Percentiles rank a stretch among this genome's conserved stretches.
These are phyloP conservation scores for Ceratina calcarata DNA, from an alignment of 1,140 invertebrate genomes.

Conservation along the genomic window DNA sequence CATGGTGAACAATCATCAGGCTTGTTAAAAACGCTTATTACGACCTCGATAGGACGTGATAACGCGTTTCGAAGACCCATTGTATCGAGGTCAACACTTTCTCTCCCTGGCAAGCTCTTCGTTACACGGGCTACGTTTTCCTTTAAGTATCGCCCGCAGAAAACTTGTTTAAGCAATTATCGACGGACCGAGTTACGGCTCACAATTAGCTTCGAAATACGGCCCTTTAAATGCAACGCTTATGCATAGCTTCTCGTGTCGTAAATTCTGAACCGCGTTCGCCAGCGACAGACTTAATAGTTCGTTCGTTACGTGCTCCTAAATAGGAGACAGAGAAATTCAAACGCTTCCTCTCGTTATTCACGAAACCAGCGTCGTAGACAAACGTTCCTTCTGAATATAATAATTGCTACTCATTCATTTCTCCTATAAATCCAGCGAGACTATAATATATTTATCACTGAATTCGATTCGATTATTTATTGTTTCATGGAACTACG, in stretches of 20 bases:
- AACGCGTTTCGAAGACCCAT: constrained; percentile 49
- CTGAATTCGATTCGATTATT: too few relatives aligned
- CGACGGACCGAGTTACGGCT: neutral
- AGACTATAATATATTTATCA: too few relatives aligned
- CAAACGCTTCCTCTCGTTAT: neutral
- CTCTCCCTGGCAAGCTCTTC: constrained; percentile 32
- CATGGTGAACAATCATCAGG: constrained; percentile 28
- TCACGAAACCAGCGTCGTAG: too few relatives aligned
- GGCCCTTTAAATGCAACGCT: constrained; percentile 10
- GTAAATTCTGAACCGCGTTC: constrained; percentile 11
- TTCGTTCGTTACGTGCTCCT: too few relatives aligned
- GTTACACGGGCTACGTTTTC: constrained; percentile 17
- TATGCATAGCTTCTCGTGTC: constrained; percentile 7
- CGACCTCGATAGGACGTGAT: constrained; percentile 63
- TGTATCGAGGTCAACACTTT: constrained; percentile 68
- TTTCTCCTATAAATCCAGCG: too few relatives aligned
- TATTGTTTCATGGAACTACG: too few relatives aligned
- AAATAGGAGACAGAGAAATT: neutral
- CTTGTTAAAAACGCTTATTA: constrained; percentile 47
- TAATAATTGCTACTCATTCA: too few relatives aligned
- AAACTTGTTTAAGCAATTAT: constrained; percentile 3
- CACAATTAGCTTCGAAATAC: constrained; percentile 1
- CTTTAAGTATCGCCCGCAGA: neutral
- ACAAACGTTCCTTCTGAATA: too few relatives aligned
- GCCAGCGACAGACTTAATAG: neutral